A percentile compares a stretch with the other conserved stretches of the same genome.
Evolutionary conservation across 2,797 vertebrate species (phyloP).

Genomic region (Parauchenoglanis punctatus): DNA sequence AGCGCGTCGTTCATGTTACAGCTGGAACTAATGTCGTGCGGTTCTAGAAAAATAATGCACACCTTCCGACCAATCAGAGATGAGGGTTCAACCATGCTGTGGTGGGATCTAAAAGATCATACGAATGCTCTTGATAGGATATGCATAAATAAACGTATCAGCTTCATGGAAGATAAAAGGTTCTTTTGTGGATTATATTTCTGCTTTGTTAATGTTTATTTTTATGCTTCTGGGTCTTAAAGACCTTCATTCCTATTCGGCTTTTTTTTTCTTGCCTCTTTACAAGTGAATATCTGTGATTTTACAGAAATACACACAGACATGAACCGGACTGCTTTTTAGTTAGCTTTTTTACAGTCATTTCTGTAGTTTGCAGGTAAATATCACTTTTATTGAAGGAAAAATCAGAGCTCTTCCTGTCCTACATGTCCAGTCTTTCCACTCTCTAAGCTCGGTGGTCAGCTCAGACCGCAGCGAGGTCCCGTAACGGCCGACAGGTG

Average conservation of each 20-base stretch:
- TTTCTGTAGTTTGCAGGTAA: not conserved
- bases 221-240: not conserved
- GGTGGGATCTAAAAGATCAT: too few species aligned
- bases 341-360: not conserved
- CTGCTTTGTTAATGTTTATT: not conserved
- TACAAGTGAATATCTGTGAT: too few species aligned
- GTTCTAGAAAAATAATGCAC: too few species aligned
- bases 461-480: constrained; percentile 67
- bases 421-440: not conserved
- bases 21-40: too few species aligned
- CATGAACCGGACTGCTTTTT: not conserved
- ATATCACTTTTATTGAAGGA: not conserved
- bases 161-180: not conserved
- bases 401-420: not conserved
- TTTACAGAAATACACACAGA: not conserved
- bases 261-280: too few species aligned
- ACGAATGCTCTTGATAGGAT: too few species aligned
- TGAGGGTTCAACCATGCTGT: too few species aligned
- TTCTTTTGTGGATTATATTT: not conserved
- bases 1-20: too few species aligned
- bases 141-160: not conserved
- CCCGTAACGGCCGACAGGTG: constrained; percentile 69
- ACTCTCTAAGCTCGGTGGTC: constrained; percentile 59
- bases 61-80: too few species aligned
- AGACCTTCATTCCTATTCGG: not conserved